These are phyloP conservation scores for Sarcophaga peregrina DNA, from an alignment of 1,140 invertebrate species.

Conservation along the genomic window DNA sequence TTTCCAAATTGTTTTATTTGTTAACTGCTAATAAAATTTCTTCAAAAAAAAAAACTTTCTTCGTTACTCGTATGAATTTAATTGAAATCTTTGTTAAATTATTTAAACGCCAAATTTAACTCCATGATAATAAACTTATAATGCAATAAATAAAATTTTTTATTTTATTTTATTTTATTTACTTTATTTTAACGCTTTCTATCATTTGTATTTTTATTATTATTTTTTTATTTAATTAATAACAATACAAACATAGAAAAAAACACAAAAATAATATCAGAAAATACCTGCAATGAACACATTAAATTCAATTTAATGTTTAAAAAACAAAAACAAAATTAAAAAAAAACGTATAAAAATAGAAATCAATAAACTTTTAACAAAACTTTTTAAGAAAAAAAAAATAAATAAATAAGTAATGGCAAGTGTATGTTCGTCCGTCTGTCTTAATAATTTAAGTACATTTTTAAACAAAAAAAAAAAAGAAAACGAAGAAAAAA, in stretches of 20 bases:
- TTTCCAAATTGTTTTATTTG: neutral
- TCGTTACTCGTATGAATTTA: neutral
- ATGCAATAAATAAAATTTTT: neutral
- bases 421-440: too few species aligned
- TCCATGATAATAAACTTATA: neutral
- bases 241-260: neutral
- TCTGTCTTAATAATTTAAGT: too few species aligned
- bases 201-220: constrained; percentile 10
- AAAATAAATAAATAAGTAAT: too few species aligned
- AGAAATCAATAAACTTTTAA: too few species aligned
- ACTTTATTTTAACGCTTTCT: constrained; percentile 5
- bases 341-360: neutral
- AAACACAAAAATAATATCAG: neutral
- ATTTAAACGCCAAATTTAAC: neutral
- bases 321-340: neutral
- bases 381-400: too few species aligned
- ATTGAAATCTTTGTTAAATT: neutral
- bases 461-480: too few species aligned
- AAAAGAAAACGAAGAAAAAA: too few species aligned
- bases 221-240: constrained; percentile 2
- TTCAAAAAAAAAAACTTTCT: neutral
- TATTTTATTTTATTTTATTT: neutral
- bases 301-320: neutral
- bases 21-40: neutral
- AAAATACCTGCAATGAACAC: too few species aligned